A percentile compares a stretch with the other conserved stretches of the same genome.
phyloP scores from a whole-genome alignment of 1,140 invertebrate genomes.

The Platorchestia sp. region DNA sequence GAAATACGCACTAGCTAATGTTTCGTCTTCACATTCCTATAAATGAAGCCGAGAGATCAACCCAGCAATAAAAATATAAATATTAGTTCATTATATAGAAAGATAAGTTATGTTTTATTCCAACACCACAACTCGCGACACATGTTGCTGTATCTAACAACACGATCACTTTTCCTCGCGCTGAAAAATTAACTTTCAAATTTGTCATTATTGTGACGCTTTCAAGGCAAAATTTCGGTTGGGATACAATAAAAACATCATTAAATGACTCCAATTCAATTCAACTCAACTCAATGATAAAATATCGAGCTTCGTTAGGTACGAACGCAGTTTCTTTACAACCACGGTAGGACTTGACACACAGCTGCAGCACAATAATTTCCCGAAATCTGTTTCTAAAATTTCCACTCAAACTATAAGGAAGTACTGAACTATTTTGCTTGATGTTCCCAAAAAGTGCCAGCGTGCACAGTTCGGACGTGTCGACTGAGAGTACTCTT shows the following conservation, averaged over 20 bases:
- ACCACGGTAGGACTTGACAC: background rate
- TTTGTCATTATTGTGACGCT: background rate
- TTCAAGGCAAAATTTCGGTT: background rate
- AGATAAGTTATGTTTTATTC: background rate
- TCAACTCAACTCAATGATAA: background rate
- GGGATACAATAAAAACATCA: background rate
- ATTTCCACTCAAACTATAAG: background rate
- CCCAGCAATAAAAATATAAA: background rate
- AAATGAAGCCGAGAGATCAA: background rate
- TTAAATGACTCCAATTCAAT: background rate
- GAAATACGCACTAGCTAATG: background rate
- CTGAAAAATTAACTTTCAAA: background rate
- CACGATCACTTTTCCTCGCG: background rate
- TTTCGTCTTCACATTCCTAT: background rate
- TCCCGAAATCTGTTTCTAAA: background rate
- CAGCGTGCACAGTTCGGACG: slow-evolving; percentile 61
- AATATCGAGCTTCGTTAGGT: background rate
- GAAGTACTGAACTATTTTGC: background rate
- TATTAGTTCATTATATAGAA: background rate
- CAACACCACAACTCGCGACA: background rate
- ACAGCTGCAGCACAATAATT: background rate
- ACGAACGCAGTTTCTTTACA: background rate
- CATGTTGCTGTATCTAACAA: background rate
- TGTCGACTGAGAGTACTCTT: slow-evolving; percentile 64
- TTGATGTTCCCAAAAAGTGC: background rate